Base-by-base conservation (phyloP, 2,888 invertebrate species). In the Crematogaster levior region DNA sequence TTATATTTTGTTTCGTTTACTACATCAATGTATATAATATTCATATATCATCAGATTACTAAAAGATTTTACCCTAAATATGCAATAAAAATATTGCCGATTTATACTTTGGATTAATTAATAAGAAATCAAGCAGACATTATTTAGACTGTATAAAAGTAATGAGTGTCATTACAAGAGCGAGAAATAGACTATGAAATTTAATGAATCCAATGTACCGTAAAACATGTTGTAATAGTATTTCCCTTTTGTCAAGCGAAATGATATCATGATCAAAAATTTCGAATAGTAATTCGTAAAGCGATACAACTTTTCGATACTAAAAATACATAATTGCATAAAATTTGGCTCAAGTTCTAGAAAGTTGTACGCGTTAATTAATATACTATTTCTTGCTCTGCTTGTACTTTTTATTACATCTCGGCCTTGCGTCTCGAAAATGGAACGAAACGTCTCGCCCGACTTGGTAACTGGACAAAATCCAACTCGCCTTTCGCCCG, bases 381-480 rank as follows among this genome's bases (percentile, higher is more conserved):
- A 51, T 51, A 15, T 37, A 21, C 4, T 34, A 30, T 46, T 75
- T 51, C 65, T 37, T 37, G 48, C 48, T 63, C 7, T 24, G 30
- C 21, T 73, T 40, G 61, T 61, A 12, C 56, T 68, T 68, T 43
- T 68, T 43, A 24, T 68, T 43, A 56, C 68, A 24, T 56, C 51
- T 43, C 70, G 56, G 40, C 68, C 68, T 77, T 77, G 66, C 30
- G 43, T 46, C 43, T 77, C 68, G 68, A 77, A 77, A 77, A 77
- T 77, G 43, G 68, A 40, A 56, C 68, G 70, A 51, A 43, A 56
- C 27, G 77, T 68, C 63, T 77, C 77, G 77, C 40, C 56, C 48
- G 70, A 68, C 56, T 70, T 68, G 74, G 40, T 80, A 72, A 60
- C 73, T 73, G 80, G 73, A 73, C 80, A 74, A 80, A 80, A 80